Base-by-base conservation (phyloP, 2,888 invertebrate genomes). In the Megastigmus dorsalis region DNA sequence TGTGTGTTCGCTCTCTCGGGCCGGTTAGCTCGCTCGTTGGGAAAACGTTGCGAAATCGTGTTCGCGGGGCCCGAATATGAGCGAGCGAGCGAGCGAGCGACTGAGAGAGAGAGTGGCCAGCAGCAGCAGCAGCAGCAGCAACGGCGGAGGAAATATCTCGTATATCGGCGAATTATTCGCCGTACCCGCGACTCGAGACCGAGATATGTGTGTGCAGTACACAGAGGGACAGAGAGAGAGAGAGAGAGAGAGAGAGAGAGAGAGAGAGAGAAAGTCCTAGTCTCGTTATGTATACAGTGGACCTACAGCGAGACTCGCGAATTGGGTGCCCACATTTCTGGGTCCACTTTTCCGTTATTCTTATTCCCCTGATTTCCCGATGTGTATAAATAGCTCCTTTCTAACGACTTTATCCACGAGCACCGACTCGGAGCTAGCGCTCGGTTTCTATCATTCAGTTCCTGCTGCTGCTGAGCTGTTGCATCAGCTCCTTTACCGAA, bases 21-120 rank as follows among this genome's bases (percentile, higher is more conserved):
- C 78, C n/a, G n/a, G n/a, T n/a, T n/a, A n/a, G 62, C 67, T 73
- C 57, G 74, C 41, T 15, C 18, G 59, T 26, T 38, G 23, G 36
- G 38, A 57, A 38, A 57, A 57, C 57, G 23, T 60, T 23, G 38
- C 38, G 38, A 52, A 18, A 38, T 9, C n/a, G 9, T 13, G 6
- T 28, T 13, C 10, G 5, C 23, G 15, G n/a, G n/a, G n/a, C n/a
- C n/a, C n/a, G n/a, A n/a, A n/a, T n/a, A n/a, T n/a, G n/a, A n/a
- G n/a, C 52, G 10, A 20, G 52, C 52, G 52, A 7, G 30, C 52
- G 30, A 7, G 52, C 52, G 30, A 28, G 23, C n/a, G 23, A 15
- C 20, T 23, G 48, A 23, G 20, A 23, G 20, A 10, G 48, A 50
- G 48, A 3, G 43, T 15, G 38, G 38, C 13, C 48, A n/a, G n/a